phyloP scores from a whole-genome alignment of 2,797 vertebrate species.

The Apodemus agrarius region DNA sequence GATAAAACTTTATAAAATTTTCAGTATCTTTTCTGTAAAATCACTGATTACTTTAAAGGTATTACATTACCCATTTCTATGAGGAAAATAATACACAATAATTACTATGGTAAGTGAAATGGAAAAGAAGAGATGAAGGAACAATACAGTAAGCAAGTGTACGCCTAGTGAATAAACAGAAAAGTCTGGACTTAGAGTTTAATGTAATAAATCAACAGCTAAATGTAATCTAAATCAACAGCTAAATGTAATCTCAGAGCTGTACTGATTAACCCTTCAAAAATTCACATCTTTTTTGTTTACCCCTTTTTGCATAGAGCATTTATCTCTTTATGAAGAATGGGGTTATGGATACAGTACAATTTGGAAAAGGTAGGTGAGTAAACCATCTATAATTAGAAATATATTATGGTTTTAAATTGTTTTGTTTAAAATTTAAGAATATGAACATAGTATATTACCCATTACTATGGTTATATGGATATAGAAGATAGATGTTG shows the following conservation, averaged over 20 bases:
- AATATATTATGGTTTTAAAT: constrained; percentile 57
- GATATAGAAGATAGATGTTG: neutral
- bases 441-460: constrained; percentile 42
- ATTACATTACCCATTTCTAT: constrained; percentile 40
- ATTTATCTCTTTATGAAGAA: constrained; percentile 90
- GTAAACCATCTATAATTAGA: constrained; percentile 26
- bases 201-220: neutral
- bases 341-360: constrained; percentile 87
- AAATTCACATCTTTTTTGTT: neutral
- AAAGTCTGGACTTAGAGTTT: constrained; percentile 27
- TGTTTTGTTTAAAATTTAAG: constrained; percentile 42
- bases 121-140: constrained; percentile 45
- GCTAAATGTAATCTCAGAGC: constrained; percentile 57
- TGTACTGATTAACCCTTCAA: constrained; percentile 44
- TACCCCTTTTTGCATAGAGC: constrained; percentile 85
- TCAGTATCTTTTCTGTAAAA: constrained; percentile 50
- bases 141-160: constrained; percentile 20
- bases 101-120: constrained; percentile 55
- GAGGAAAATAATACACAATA: constrained; percentile 41
- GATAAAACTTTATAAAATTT: constrained; percentile 54
- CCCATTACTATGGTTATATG: constrained; percentile 14
- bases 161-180: constrained; percentile 10
- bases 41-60: constrained; percentile 20
- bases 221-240: constrained; percentile 22
- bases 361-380: constrained; percentile 92